phyloP scores from a whole-genome alignment of 2,113 vertebrate species.

The Grantiella picta region DNA sequence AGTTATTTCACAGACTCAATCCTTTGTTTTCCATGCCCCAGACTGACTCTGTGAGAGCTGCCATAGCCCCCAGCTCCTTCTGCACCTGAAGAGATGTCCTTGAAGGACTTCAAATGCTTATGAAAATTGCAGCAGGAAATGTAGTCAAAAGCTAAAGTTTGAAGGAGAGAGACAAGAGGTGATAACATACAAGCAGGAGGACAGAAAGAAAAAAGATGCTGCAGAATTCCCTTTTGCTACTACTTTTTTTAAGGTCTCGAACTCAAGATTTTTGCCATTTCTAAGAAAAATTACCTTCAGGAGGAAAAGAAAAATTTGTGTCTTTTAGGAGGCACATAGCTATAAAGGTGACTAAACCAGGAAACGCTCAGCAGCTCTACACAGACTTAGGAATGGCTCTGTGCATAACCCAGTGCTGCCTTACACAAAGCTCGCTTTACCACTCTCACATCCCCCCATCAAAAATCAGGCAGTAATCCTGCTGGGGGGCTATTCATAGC shows the following conservation, averaged over 20 bases:
- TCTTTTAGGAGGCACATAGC: not conserved
- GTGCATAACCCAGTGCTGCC: not conserved
- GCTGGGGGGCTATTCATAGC: not conserved
- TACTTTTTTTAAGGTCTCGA: not conserved
- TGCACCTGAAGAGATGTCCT: not conserved
- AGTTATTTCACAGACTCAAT: not conserved
- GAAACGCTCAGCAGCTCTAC: not conserved
- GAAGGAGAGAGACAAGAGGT: not conserved
- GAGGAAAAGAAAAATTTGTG: not conserved
- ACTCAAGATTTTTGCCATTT: not conserved
- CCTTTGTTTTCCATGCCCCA: not conserved
- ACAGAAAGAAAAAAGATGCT: not conserved
- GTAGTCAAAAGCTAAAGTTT: not conserved
- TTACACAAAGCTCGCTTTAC: not conserved
- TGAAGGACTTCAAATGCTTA: not conserved
- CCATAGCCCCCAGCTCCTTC: not conserved
- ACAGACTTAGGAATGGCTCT: not conserved
- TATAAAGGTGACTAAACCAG: not conserved
- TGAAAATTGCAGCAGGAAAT: not conserved
- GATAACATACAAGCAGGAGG: not conserved
- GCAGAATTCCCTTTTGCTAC: not conserved
- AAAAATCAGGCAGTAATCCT: accelerated
- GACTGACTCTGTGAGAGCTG: not conserved
- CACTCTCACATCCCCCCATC: too few relatives aligned
- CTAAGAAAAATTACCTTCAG: not conserved